phyloP scores from a whole-genome alignment of 92 coral and sea anemone genomes.

The Parazoanthus atlanticus region DNA sequence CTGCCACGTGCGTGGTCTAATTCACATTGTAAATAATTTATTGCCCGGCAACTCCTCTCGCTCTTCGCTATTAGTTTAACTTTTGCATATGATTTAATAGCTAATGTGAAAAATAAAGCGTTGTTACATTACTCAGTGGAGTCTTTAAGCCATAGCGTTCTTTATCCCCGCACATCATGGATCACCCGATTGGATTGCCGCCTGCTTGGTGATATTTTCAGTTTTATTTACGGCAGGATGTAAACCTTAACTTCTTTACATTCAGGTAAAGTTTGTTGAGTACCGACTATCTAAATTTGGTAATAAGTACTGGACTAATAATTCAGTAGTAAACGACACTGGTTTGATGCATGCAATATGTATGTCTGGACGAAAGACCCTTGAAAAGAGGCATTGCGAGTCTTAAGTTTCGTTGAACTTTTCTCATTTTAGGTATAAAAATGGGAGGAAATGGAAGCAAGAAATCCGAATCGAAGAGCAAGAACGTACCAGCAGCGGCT shows the following conservation, averaged over 20 bases:
- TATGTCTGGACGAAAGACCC: not conserved
- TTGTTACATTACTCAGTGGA: not conserved
- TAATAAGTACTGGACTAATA: not conserved
- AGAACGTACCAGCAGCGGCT: not conserved
- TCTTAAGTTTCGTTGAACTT: not conserved
- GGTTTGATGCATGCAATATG: not conserved
- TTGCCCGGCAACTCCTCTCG: slow-evolving; percentile 14
- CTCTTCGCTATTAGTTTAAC: not conserved
- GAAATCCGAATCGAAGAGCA: not conserved
- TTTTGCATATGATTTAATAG: slow-evolving; percentile 1
- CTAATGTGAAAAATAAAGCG: not conserved
- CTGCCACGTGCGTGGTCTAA: slow-evolving; percentile 7
- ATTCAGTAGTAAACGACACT: not conserved
- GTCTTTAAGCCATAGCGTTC: not conserved
- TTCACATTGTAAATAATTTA: slow-evolving; percentile 8
- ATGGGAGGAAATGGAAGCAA: slow-evolving; percentile 38
- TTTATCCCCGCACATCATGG: not conserved
- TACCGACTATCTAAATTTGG: not conserved
- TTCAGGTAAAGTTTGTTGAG: not conserved
- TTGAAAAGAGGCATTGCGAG: not conserved
- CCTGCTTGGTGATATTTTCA: not conserved
- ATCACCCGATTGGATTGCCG: not conserved
- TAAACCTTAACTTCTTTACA: not conserved
- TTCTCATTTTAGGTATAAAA: slow-evolving; percentile 6
- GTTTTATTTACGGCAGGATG: not conserved